Evolutionary conservation across 2,888 invertebrate species (phyloP), one percentile per base, ranked within the genome.

Genomic region (Zootermopsis nevadensis): DNA sequence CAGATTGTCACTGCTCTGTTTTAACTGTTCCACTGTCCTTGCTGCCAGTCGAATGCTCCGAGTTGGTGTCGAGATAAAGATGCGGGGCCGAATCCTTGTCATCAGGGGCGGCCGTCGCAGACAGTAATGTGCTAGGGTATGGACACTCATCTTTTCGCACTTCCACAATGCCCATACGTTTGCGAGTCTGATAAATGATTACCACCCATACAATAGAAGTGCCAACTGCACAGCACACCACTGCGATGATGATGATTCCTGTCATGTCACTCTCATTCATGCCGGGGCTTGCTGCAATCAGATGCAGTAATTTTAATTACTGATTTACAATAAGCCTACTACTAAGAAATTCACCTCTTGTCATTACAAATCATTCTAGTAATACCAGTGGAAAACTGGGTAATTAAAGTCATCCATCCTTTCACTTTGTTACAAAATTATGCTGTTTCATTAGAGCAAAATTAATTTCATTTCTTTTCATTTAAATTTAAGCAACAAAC

Each of bases 161-260:
- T 31, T 82, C 72, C 67, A 83, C 89, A 85, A 91, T 90, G 77
- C 92, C 91, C 89, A 92, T 91, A 53, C 93, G 92, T 89, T 94
- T 94, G 85, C 96, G 91, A 7, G 96, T 96, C 88, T 96, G 95
- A 89, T 96, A 97, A 87, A 97, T 97, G 85, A 97, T 96, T 82
- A 97, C 94, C 79, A 97, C 96, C 97, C 98, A 98, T 81, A 97
- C 93, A 27, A 96, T 92, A 0, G 97, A 97, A 12, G 97, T 98
- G n/a, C 95, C 94, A 27, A 98, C 96, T 81, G 97, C 95, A 90
- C 97, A 96, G 89, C 96, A 96, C 67, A 97, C 96, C 0, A 97
- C 95, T 6, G 96, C 96, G 86, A 98, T 96, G 87, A 98, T 94
- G 86, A 97, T 95, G 85, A 98, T 94, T 82, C 97, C 96, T 84